Evolutionary conservation across 2,888 invertebrate genomes (phyloP).

Genomic region (Drosophila greeni): DNA sequence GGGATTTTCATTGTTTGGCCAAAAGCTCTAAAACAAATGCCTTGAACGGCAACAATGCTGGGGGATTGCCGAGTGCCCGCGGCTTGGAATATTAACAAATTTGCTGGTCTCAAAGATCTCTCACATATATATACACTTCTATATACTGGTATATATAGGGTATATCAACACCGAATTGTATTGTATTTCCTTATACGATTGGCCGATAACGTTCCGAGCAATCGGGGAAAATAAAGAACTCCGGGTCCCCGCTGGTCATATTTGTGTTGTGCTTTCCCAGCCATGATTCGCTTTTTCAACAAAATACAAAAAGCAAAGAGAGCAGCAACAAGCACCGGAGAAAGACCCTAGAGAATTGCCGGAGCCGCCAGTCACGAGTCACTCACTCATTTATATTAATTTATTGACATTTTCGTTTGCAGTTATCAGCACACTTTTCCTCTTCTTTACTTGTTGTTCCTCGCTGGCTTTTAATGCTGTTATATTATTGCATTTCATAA

Average conservation of each 20-base stretch:
- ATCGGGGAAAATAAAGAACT: constrained; percentile 34
- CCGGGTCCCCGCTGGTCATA: constrained; percentile 2
- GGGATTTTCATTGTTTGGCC: constrained; percentile 61
- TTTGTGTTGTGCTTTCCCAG: constrained; percentile 22
- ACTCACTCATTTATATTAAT: constrained; percentile 70
- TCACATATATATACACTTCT: background rate
- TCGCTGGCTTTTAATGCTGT: constrained; percentile 16
- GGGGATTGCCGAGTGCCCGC: constrained; percentile 2
- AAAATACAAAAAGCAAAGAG: constrained; percentile 10
- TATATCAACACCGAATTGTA: constrained; percentile 21
- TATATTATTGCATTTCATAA: constrained; percentile 31
- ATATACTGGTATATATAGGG: background rate
- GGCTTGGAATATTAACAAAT: constrained; percentile 19
- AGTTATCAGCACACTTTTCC: constrained; percentile 58
- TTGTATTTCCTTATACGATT: constrained; percentile 42
- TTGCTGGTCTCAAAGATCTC: constrained; percentile 34
- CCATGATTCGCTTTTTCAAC: constrained; percentile 17
- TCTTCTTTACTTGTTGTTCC: constrained; percentile 25
- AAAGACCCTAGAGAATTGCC: constrained; percentile 7
- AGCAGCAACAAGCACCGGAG: constrained; percentile 3
- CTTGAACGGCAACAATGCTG: constrained; percentile 27
- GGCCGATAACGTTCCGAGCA: constrained; percentile 51
- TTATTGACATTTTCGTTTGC: constrained; percentile 64
- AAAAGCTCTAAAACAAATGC: constrained; percentile 53
- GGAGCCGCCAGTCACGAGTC: constrained; percentile 64